A percentile compares a stretch with the other conserved stretches of the same genome.
These are phyloP conservation scores for Dipus sagitta DNA, from an alignment of 2,797 vertebrate genomes.

Conservation along the genomic window DNA sequence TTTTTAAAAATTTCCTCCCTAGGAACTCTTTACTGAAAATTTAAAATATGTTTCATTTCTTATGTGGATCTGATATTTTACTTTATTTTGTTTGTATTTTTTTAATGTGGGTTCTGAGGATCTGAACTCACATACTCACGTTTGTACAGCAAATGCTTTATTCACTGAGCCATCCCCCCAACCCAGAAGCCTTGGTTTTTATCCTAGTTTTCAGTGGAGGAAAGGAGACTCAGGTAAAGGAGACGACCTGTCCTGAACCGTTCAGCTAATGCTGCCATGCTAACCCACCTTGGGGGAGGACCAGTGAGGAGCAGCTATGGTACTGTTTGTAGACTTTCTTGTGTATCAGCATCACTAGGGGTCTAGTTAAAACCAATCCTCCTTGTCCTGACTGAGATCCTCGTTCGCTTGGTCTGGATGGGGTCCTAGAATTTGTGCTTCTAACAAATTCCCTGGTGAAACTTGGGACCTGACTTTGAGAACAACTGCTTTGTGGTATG, in stretches of 20 bases:
- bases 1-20: too few relatives aligned
- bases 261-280: neutral
- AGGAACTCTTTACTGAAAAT: too few relatives aligned
- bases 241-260: neutral
- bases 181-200: neutral
- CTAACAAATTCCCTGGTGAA: neutral
- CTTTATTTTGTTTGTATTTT: too few relatives aligned
- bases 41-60: too few relatives aligned
- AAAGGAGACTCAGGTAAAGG: neutral
- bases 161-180: too few relatives aligned
- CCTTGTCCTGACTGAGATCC: neutral
- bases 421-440: neutral
- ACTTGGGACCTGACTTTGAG: neutral
- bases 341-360: neutral
- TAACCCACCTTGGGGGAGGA: neutral
- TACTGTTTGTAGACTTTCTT: neutral
- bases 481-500: neutral
- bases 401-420: neutral
- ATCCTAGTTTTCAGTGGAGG: neutral
- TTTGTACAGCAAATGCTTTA: too few relatives aligned
- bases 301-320: neutral
- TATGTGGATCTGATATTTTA: too few relatives aligned
- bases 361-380: neutral
- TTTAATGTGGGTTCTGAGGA: too few relatives aligned
- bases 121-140: too few relatives aligned